Evolutionary conservation across 2,113 vertebrate genomes (phyloP), one percentile per base, ranked within the genome.

Genomic region (Pangasianodon hypophthalmus): DNA sequence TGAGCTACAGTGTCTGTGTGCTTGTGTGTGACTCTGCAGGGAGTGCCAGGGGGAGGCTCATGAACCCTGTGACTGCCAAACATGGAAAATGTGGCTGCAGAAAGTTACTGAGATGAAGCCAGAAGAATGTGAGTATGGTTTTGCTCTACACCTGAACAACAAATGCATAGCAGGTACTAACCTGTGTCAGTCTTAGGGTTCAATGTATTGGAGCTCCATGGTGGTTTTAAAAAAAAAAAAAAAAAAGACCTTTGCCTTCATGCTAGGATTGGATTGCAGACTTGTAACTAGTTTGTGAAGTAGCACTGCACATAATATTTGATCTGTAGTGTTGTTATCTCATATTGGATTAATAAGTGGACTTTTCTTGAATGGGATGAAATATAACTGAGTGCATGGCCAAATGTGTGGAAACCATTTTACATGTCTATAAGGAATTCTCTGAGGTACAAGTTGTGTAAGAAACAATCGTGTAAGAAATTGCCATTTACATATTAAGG

Each of bases 51-150:
- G 98, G 87, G 98, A 99, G 94, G 98, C 98, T 54, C 98, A 99
- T 48, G 98, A 99, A 91, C 98, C 98, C 77, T 99, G 98, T 94
- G 97, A 99, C 93, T 99, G 98, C 95, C 96, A 97, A 88, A 98
- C 96, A 7, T 99, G 98, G 98, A 99, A 97, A 94, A 95, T 98
- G 87, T 99, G 98, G 98, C 96, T 98, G 1, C 98, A 98, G 93
- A 99, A 99, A 95, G 97, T 99, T 92, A 95, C 92, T 64, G 98
- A 99, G 95, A 99, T 99, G 98, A 98, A 96, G 93, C 98, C 98
- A 77, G 96, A 98, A 94, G 98, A 99, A 95, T 93, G 98, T 99
- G 95, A 98, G 98, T 24, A 18, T 79, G 24, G 48, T 75, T 88
- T 90, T 60, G 32, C 16, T 29, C 24, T 9, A 56, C 50, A 71